These are phyloP conservation scores for Mus minutoides DNA, from an alignment of 2,797 vertebrate genomes.

Conservation along the genomic window DNA sequence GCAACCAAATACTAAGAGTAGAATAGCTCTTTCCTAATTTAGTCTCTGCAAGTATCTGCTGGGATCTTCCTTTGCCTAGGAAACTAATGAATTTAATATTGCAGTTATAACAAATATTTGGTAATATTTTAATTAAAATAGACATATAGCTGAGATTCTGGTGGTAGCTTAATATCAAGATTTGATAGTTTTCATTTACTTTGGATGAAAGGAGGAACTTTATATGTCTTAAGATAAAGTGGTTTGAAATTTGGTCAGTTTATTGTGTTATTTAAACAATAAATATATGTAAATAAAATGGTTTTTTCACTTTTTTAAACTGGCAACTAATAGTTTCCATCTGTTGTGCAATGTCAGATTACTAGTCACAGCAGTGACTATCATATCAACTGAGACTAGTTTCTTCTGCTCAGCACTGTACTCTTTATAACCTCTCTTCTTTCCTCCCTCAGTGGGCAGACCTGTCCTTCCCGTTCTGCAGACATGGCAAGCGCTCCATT, in stretches of 20 bases:
- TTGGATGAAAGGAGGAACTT: neutral
- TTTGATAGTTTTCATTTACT: neutral
- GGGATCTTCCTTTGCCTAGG: neutral
- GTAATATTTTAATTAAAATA: constrained; percentile 24
- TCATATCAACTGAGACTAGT: fast-evolving
- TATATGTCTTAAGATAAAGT: neutral
- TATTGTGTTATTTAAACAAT: neutral
- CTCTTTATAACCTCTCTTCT: constrained; percentile 59
- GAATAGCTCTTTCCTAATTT: neutral
- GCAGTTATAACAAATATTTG: neutral
- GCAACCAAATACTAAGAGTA: neutral
- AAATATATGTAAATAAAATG: neutral
- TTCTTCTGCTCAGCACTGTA: fast-evolving
- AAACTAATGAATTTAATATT: neutral
- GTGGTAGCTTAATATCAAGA: neutral
- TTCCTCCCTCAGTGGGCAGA: constrained; percentile 93
- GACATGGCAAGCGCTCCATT: constrained; percentile 92
- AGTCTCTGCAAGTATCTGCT: neutral
- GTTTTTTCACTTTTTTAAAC: neutral
- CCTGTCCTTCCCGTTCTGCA: constrained; percentile 93
- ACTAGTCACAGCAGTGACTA: neutral
- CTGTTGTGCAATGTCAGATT: neutral
- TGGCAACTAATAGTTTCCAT: neutral
- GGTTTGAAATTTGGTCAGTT: neutral
- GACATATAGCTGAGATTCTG: neutral